These are phyloP conservation scores for Chaetodon auriga DNA, from an alignment of 2,113 vertebrate genomes.

Conservation along the genomic window DNA sequence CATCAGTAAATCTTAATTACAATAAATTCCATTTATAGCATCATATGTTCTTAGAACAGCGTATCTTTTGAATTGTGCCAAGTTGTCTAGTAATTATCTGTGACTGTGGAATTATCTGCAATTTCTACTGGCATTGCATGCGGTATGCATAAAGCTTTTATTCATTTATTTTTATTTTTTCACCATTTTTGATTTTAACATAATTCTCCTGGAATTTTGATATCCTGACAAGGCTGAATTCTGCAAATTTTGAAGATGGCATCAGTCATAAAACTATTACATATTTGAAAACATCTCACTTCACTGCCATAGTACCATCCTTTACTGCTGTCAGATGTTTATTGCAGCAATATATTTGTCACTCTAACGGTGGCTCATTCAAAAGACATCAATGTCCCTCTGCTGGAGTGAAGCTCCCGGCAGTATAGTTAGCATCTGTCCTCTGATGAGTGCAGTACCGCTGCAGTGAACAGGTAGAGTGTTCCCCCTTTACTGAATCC, in stretches of 20 bases:
- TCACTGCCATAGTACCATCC: background rate
- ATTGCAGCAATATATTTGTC: constrained; percentile 5
- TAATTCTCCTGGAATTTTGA: no score
- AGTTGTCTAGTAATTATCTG: background rate
- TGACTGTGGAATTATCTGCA: background rate
- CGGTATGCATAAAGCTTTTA: no score
- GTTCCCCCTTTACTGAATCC: constrained; percentile 47
- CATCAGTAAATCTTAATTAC: background rate
- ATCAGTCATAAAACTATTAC: background rate
- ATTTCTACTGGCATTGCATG: background rate
- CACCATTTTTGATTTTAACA: no score
- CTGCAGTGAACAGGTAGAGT: constrained; percentile 51
- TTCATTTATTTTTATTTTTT: no score
- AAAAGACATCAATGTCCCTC: background rate
- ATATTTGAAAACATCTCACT: background rate
- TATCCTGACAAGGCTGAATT: no score
- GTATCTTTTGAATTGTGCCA: background rate
- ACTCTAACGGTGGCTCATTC: background rate
- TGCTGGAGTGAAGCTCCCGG: constrained; percentile 9
- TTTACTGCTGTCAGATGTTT: background rate
- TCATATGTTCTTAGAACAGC: background rate
- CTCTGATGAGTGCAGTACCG: constrained; percentile 36
- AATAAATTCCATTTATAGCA: background rate
- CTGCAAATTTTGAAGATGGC: no score
- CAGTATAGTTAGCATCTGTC: constrained; percentile 46